Conservation (phyloP, 1,140 invertebrate genomes). For the Drosophila fuyamai region DNA sequence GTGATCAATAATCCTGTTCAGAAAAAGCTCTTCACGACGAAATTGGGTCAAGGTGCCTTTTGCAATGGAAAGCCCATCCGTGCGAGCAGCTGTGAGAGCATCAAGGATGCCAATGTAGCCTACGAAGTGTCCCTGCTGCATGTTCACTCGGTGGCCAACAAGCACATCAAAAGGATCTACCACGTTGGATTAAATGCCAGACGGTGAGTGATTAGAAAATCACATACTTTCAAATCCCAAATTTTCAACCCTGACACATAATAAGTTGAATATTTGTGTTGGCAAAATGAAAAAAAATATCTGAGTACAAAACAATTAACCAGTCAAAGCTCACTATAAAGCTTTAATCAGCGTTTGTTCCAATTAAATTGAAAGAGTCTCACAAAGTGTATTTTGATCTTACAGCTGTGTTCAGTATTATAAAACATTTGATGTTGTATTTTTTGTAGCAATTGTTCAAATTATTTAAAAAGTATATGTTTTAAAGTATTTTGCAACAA, state of each 20-base stretch:
- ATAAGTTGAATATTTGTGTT: background rate
- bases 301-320: conserved; percentile 15
- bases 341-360: background rate
- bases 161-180: conserved; percentile 82
- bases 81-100: conserved; percentile 66
- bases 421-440: background rate
- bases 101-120: conserved; percentile 78
- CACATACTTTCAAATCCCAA: too few species aligned
- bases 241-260: background rate
- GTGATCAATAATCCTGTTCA: conserved; percentile 92
- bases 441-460: background rate
- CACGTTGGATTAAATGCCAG: conserved; percentile 74
- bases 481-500: background rate
- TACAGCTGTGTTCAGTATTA: background rate
- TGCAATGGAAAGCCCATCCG: conserved; percentile 88
- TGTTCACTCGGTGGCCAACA: conserved; percentile 68
- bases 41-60: conserved; percentile 90
- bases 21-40: conserved; percentile 90
- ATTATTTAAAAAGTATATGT: too few species aligned
- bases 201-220: conserved; percentile 45
- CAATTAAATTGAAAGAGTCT: background rate
- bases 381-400: background rate
- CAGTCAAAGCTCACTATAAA: background rate
- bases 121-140: conserved; percentile 81
- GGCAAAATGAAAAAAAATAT: background rate